Evolutionary conservation across 2,797 vertebrate genomes (phyloP), one percentile per base, ranked within the genome.

Genomic region (Sebastes nivosus): DNA sequence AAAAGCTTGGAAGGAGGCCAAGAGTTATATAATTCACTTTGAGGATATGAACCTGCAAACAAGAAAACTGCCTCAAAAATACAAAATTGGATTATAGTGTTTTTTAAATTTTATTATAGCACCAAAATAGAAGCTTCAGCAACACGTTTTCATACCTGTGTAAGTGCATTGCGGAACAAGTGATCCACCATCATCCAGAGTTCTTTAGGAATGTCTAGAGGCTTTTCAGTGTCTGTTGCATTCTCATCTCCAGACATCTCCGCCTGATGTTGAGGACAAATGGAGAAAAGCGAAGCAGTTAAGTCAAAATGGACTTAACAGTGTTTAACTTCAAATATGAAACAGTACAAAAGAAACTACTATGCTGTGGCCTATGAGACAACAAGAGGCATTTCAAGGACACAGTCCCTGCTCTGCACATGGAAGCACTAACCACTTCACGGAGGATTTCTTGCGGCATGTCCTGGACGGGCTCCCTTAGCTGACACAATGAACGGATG

Each of bases 151-250:
- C 95, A 88, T 36, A 99, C 98, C 97, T 99, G 98, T 87, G 97
- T 97, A 79, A 96, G 88, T 79, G 97, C 97, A 55, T 95, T 97
- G 75, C 96, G 96, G 59, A 97, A 97, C 65, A 99, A 92, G 92
- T 98, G 96, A 90, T 99, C 97, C 86, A 99, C 97, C 97, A 99
- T 97, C 97, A 98, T 98, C 97, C 97, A 98, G 74, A 99, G 94
- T 80, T 99, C 99, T 92, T 99, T 99, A 4, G 99, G 99, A 80
- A 99, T 97, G 70, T 97, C 96, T 79, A 98, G 90, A 52, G 97
- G 96, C 71, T 95, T 97, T 71, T 98, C 97, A 69, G 73, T 57
- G 58, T 83, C 86, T 77, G 52, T 81, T 68, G 72, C 63, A 18
- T 82, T 82, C 4, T 93, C 90, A 12, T 87, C 89, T 29, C 86